A percentile compares a stretch with the other conserved stretches of the same genome.
phyloP scores from a whole-genome alignment of 2,113 vertebrate genomes.

The Riparia riparia region DNA sequence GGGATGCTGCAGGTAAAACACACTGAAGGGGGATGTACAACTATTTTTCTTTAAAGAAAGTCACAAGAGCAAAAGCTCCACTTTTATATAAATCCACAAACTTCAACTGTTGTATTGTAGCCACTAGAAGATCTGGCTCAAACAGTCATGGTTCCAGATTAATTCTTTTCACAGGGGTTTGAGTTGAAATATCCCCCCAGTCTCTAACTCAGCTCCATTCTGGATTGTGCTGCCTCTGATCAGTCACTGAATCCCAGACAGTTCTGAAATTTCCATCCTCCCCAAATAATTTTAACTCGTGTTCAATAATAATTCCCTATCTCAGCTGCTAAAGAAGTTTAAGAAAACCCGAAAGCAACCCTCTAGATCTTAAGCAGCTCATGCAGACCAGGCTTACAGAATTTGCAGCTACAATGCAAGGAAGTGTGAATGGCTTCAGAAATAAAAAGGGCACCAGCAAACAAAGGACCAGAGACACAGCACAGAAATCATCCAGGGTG shows the following conservation, averaged over 20 bases:
- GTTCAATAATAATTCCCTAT: not conserved
- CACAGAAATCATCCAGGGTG: not conserved
- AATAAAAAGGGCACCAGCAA: not conserved
- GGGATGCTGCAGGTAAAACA: constrained; percentile 91
- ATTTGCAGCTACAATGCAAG: not conserved
- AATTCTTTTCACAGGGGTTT: not conserved
- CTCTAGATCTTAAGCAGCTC: not conserved
- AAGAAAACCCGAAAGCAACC: not conserved
- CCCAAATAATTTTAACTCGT: not conserved
- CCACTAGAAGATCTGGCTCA: not conserved
- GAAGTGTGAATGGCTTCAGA: not conserved
- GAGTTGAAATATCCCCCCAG: not conserved
- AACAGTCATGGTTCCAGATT: not conserved
- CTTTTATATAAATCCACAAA: not conserved
- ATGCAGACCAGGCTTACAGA: not conserved
- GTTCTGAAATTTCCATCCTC: not conserved
- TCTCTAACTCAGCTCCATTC: not conserved
- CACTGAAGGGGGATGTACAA: not conserved
- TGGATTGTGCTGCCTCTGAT: not conserved
- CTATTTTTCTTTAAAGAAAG: not conserved
- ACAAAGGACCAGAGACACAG: not conserved
- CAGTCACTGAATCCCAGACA: not conserved
- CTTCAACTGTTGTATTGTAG: not conserved
- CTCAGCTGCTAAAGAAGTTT: not conserved
- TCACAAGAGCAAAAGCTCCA: not conserved